A percentile compares a stretch with the other conserved stretches of the same genome.
Evolutionary conservation across 1,140 invertebrate species (phyloP).

Genomic region (Trachymyrmex cornetzi): DNA sequence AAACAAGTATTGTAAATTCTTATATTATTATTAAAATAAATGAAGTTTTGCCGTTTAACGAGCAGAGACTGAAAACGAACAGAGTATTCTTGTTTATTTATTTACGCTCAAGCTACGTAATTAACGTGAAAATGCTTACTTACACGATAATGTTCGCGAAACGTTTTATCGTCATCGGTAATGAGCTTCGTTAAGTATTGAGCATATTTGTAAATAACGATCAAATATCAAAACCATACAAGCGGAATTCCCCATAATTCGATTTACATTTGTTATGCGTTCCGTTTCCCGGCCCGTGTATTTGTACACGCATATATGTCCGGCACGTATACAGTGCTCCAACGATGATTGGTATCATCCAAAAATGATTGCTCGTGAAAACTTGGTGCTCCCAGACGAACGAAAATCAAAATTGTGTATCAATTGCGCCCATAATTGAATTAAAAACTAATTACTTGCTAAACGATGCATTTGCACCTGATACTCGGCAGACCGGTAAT

Average conservation of each 20-base stretch:
- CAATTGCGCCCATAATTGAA: constrained; percentile 56
- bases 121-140: constrained; percentile 60
- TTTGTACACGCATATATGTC: background rate
- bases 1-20: constrained; percentile 32
- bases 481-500: constrained; percentile 33
- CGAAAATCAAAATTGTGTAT: constrained; percentile 65
- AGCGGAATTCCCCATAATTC: constrained; percentile 58
- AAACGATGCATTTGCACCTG: constrained; percentile 56
- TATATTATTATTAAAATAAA: constrained; percentile 20
- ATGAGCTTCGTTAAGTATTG: constrained; percentile 63
- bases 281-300: constrained; percentile 13
- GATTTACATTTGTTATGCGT: constrained; percentile 63
- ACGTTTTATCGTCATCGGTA: constrained; percentile 60
- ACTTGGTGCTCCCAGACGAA: constrained; percentile 47
- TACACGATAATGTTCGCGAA: constrained; percentile 54
- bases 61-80: constrained; percentile 32
- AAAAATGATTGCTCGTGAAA: constrained; percentile 62
- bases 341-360: constrained; percentile 60
- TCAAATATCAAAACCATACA: constrained; percentile 62
- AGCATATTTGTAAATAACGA: constrained; percentile 65
- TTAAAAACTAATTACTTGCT: constrained; percentile 65
- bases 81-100: constrained; percentile 49
- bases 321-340: constrained; percentile 1
- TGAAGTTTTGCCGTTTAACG: constrained; percentile 24
- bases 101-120: constrained; percentile 47